phyloP scores from a whole-genome alignment of 2,888 invertebrate species.

The Acanthacorydalis orientalis region DNA sequence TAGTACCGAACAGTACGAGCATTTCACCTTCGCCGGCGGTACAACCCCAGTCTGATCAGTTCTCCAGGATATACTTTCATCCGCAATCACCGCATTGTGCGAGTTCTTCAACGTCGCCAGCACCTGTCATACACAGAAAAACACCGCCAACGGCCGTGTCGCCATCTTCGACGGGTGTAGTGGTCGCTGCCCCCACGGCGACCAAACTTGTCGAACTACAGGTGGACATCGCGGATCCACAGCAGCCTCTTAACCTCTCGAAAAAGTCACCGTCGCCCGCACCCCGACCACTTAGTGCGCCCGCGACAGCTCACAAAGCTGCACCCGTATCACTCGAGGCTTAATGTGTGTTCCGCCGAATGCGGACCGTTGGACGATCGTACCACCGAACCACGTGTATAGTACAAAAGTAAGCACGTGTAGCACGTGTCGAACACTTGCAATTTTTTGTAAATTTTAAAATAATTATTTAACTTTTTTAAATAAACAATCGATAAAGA shows the following conservation, averaged over 20 bases:
- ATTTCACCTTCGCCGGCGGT: slow-evolving; percentile 21
- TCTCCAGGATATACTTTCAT: slow-evolving; percentile 18
- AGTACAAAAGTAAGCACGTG: background rate
- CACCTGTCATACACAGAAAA: slow-evolving; percentile 13
- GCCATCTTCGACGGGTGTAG: slow-evolving; percentile 26
- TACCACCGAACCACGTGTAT: slow-evolving; percentile 3
- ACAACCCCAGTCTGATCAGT: slow-evolving; percentile 20
- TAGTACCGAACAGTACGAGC: slow-evolving; percentile 28
- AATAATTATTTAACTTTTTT: slow-evolving; percentile 4
- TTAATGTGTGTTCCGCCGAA: slow-evolving; percentile 16
- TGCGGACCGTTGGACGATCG: background rate
- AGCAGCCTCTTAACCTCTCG: slow-evolving; percentile 76
- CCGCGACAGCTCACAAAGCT: slow-evolving; percentile 21
- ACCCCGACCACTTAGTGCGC: slow-evolving; percentile 38
- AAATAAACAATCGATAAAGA: background rate
- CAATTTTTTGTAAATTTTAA: slow-evolving; percentile 1
- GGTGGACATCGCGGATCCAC: slow-evolving; percentile 66
- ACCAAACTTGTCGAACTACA: slow-evolving; percentile 54
- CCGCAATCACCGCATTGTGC: slow-evolving; percentile 21
- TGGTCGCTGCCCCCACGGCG: slow-evolving; percentile 21
- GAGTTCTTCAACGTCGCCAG: slow-evolving; percentile 24
- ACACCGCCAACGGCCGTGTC: slow-evolving; percentile 25
- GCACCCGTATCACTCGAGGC: slow-evolving; percentile 24
- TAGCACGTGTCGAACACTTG: background rate
- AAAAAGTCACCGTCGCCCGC: slow-evolving; percentile 69